Conservation (phyloP, 2,797 vertebrate species). For the Sebastes cheni region DNA sequence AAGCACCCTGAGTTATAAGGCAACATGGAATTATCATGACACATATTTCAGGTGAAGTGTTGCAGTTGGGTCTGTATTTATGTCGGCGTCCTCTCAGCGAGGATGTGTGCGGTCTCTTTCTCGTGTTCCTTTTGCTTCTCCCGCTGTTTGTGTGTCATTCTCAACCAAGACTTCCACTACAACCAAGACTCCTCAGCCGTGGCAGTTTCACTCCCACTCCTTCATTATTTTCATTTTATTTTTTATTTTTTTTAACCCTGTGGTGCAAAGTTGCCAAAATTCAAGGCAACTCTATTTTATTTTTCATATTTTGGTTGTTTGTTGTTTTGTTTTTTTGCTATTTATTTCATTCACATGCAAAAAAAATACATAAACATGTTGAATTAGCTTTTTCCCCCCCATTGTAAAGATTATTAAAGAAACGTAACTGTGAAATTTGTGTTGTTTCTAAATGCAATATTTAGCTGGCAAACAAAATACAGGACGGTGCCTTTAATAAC, state of each 20-base stretch:
- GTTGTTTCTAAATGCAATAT: constrained; percentile 78
- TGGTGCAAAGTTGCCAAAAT: constrained; percentile 55
- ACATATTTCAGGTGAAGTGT: constrained; percentile 64
- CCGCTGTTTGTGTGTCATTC: constrained; percentile 2
- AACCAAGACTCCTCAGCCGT: constrained; percentile 53
- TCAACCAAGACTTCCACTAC: constrained; percentile 38
- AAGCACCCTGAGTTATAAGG: neutral
- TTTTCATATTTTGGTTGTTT: constrained; percentile 54
- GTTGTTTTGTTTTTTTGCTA: constrained; percentile 70
- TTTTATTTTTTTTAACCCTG: neutral
- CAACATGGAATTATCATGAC: constrained; percentile 34
- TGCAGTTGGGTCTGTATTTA: constrained; percentile 49
- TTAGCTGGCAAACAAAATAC: constrained; percentile 26
- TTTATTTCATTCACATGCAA: constrained; percentile 78
- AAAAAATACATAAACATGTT: constrained; percentile 72
- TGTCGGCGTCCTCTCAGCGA: constrained; percentile 32
- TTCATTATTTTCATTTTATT: neutral
- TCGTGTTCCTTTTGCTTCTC: constrained; percentile 21
- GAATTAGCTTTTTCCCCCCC: constrained; percentile 66
- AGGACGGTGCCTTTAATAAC: constrained; percentile 4
- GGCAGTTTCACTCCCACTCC: constrained; percentile 18
- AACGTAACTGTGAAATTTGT: constrained; percentile 78
- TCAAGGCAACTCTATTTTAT: constrained; percentile 50
- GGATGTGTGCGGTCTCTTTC: constrained; percentile 33
- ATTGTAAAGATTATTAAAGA: constrained; percentile 84